Percentiles rank a stretch among this genome's conserved stretches.
These are phyloP conservation scores for Drosophila barbarae DNA, from an alignment of 2,888 invertebrate species.

Conservation along the genomic window DNA sequence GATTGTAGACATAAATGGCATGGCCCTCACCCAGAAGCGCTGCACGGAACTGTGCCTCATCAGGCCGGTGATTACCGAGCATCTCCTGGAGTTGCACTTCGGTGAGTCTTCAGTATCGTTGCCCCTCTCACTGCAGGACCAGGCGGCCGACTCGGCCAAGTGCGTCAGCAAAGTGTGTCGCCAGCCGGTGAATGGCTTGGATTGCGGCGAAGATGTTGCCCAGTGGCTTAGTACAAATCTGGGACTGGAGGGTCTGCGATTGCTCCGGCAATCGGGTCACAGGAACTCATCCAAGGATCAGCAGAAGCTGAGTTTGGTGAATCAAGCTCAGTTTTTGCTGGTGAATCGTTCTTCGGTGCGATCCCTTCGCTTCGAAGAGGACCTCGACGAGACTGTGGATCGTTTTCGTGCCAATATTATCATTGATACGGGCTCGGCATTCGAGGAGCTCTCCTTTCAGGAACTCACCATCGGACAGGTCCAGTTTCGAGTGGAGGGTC, in stretches of 20 bases:
- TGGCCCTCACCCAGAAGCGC: slow-evolving; percentile 93
- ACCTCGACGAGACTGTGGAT: slow-evolving; percentile 83
- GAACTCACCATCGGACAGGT: slow-evolving; percentile 83
- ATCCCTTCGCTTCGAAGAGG: slow-evolving; percentile 83
- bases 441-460: slow-evolving; percentile 88
- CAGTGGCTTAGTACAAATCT: slow-evolving; percentile 90
- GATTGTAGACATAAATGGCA: slow-evolving; percentile 90
- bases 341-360: slow-evolving; percentile 88
- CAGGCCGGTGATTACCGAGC: slow-evolving; percentile 85
- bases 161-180: slow-evolving; percentile 93
- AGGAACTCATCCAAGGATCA: slow-evolving; percentile 40
- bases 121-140: slow-evolving; percentile 80
- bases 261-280: slow-evolving; percentile 83
- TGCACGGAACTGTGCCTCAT: slow-evolving; percentile 89
- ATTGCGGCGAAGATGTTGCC: slow-evolving; percentile 91
- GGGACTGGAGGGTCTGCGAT: slow-evolving; percentile 84
- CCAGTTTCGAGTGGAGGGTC: slow-evolving; percentile 85
- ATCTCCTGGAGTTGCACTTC: slow-evolving; percentile 82
- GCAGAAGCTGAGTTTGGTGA: slow-evolving; percentile 84
- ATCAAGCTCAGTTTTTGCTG: slow-evolving; percentile 92
- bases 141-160: slow-evolving; percentile 71
- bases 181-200: slow-evolving; percentile 87
- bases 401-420: slow-evolving; percentile 96
- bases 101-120: slow-evolving; percentile 81
- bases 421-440: slow-evolving; percentile 85